Percentiles rank a stretch among this genome's conserved stretches.
Conservation (phyloP, 2,113 vertebrate species). For the Leiothrix lutea region DNA sequence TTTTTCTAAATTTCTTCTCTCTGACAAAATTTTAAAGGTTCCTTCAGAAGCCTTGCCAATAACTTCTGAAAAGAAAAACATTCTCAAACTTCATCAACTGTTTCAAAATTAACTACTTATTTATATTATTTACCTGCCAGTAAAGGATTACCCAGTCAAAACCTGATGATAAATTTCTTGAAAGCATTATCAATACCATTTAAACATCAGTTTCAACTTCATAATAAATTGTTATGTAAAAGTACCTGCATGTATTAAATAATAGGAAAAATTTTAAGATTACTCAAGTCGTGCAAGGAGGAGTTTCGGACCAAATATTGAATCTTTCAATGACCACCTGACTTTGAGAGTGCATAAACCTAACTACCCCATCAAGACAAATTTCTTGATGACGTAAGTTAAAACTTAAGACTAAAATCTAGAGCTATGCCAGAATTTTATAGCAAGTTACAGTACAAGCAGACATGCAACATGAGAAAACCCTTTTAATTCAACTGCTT, state of each 20-base stretch:
- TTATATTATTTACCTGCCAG: background rate
- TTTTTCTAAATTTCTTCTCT: background rate
- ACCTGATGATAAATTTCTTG: background rate
- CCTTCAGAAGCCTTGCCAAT: background rate
- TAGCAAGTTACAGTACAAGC: background rate
- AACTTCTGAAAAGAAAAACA: background rate
- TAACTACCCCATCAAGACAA: background rate
- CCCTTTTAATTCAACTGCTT: background rate
- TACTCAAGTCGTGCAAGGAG: background rate
- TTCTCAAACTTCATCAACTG: background rate
- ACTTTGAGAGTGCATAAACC: background rate
- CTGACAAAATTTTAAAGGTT: background rate
- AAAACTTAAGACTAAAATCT: conserved; percentile 19
- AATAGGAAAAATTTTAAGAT: background rate
- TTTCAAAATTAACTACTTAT: background rate
- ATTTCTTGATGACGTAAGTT: background rate
- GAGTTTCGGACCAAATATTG: background rate
- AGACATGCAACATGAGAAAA: background rate
- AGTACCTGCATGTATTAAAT: background rate
- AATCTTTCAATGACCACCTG: background rate
- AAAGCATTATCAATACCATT: background rate
- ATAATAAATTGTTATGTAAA: background rate
- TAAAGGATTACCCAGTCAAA: background rate
- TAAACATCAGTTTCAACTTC: background rate
- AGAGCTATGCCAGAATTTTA: conserved; percentile 23